Base-by-base conservation (phyloP, 2,113 vertebrate species). In the Macroglossus sobrinus region DNA sequence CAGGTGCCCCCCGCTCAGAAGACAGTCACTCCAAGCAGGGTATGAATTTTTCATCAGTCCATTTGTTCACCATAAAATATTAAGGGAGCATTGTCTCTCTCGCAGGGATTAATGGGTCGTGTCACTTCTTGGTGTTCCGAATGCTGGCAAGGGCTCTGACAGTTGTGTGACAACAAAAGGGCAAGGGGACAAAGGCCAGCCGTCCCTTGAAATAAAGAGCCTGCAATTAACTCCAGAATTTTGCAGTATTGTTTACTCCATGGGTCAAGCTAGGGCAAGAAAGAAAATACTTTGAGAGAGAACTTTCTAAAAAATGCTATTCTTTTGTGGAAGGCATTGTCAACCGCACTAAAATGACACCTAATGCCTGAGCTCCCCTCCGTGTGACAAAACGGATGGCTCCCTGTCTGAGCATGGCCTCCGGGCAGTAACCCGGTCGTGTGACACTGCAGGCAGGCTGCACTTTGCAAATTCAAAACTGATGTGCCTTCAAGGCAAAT, bases 61-160 rank as follows among this genome's bases (percentile, higher is more conserved):
- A 98, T 98, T 98, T 98, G 98, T 98, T 98, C 97, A 92, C 74
- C 80, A 95, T 98, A 93, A 98, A 98, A 98, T 98, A 98, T 98
- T 97, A 88, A 98, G 89, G 81, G 95, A 93, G 84, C 82, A 84
- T 82, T 69, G 96, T 97, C 96, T 96, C 93, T 94, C 63, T 91
- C 69, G 0, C 93, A 96, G 97, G 96, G 97, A 97, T 96, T 94
- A 97, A 96, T 4, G 94, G 43, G 68, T 85, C 82, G 0, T 93
- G 94, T 92, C 84, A 22, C 93, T 84, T 91, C 93, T 96, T 91
- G 94, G 86, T 35, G 28, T 93, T 97, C 61, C 43, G 15, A 43
- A 55, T 63, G 89, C 97, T 97, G 97, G 96, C 89, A 92, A 85
- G 89, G 8, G 0, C 85, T 95, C 47, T 85, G 89, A 91, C 82